Conservation (phyloP, 2,113 vertebrate genomes). For the Orientallactaga bullata region DNA sequence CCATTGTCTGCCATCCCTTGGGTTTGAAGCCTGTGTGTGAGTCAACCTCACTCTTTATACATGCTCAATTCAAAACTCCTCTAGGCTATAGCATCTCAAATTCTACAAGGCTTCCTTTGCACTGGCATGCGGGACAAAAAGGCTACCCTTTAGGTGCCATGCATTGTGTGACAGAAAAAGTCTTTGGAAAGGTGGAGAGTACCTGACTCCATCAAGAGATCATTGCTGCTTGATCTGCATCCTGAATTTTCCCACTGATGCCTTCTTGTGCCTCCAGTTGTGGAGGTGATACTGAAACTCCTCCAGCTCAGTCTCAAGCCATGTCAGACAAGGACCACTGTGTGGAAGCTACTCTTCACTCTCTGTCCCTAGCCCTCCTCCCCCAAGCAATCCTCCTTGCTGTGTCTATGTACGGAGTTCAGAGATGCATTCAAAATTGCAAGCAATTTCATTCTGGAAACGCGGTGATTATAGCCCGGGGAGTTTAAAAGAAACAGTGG, state of each 20-base stretch:
- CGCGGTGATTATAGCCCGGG: not conserved
- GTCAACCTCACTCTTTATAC: not conserved
- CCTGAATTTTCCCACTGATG: not conserved
- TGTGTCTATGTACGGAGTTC: not conserved
- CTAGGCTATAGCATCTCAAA: not conserved
- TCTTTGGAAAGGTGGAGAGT: not conserved
- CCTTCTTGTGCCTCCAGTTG: not conserved
- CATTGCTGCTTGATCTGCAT: not conserved
- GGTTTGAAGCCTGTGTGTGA: not conserved
- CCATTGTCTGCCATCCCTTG: accelerated
- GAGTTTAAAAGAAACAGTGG: not conserved
- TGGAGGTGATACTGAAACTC: not conserved
- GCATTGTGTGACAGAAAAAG: not conserved
- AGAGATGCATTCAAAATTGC: not conserved
- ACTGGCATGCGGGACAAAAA: not conserved
- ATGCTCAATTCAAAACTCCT: not conserved
- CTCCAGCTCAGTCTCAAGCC: not conserved
- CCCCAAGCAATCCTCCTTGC: not conserved
- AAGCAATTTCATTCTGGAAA: not conserved
- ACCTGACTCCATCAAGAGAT: not conserved
- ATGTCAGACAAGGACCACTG: not conserved
- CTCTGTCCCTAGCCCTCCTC: not conserved
- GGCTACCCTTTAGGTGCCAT: not conserved
- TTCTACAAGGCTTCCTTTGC: not conserved
- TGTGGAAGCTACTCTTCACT: not conserved